phyloP scores from a whole-genome alignment of 2,888 invertebrate species.

The Mythimna loreyi region DNA sequence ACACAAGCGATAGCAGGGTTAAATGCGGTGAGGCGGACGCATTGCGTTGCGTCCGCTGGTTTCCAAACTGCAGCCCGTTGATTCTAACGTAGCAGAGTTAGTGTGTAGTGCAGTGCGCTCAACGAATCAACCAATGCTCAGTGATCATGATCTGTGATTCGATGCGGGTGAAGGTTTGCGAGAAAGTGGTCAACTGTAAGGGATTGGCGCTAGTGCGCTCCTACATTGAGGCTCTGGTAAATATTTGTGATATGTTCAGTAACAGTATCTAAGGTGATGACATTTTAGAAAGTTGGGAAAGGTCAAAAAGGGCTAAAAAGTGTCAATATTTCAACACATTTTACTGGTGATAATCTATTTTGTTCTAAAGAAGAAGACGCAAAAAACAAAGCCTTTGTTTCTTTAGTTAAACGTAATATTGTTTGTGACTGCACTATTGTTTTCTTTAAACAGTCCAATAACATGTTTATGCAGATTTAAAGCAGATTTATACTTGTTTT shows the following conservation, averaged over 20 bases:
- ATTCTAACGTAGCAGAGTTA: conserved; percentile 28
- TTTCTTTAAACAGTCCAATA: conserved; percentile 9
- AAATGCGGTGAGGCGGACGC: conserved; percentile 61
- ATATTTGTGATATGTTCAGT: conserved; percentile 37
- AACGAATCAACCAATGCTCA: conserved; percentile 28
- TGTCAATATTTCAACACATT: conserved; percentile 7
- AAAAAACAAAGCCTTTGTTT: not conserved
- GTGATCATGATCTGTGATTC: conserved; percentile 83
- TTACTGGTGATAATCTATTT: no score
- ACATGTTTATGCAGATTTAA: conserved; percentile 19
- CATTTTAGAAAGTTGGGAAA: conserved; percentile 41
- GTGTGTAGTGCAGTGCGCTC: conserved; percentile 34
- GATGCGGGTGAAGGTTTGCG: conserved; percentile 83
- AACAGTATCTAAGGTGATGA: conserved; percentile 25
- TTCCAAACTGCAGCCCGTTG: conserved; percentile 54
- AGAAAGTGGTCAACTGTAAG: conserved; percentile 85
- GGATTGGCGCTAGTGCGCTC: conserved; percentile 83
- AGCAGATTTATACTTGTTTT: conserved; percentile 23
- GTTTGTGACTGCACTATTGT: not conserved
- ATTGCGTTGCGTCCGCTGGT: conserved; percentile 63
- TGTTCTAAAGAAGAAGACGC: not conserved
- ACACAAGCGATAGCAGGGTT: conserved; percentile 60
- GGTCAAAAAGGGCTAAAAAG: conserved; percentile 22
- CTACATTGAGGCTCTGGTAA: conserved; percentile 85
- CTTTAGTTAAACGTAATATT: not conserved